Evolutionary conservation across 2,113 vertebrate genomes (phyloP), one percentile per base, ranked within the genome.

Genomic region (Campylorhamphus procurvoides): DNA sequence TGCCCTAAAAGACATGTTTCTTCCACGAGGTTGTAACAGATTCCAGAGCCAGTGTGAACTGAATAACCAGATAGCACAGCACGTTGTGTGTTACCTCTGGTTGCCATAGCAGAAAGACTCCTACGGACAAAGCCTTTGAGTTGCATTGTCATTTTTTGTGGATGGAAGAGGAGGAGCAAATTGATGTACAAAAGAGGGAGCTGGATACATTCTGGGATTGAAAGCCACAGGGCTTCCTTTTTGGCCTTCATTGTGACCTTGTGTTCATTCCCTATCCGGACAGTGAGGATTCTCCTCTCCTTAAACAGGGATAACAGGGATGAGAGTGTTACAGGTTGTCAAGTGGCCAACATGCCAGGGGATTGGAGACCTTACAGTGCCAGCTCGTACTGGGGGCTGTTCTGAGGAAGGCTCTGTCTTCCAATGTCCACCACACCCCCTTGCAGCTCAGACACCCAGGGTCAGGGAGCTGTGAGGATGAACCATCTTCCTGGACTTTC

Each of bases 401-500:
- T 68, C 76, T 75, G 55, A 4, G 87, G 85, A 89, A 3, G 4
- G 64, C 80, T 82, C 64, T 46, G 35, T 19, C 58, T 40, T 64
- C 87, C 9, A 12, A 28, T 6, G 7, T 81, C 60, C 66, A 56
- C 50, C 42, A 42, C 59, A 78, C 44, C 24, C 14, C 17, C 84
- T 35, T 77, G 63, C 85, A 89, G 72, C 93, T 89, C 27, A 28
- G 72, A 87, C 60, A 75, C 40, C n/a, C 95, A 16, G 84, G 79
- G 71, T 72, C 74, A 84, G 68, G 73, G 47, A 90, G 74, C 75
- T 79, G 60, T 55, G 80, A 39, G 85, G 83, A 94, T 84, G 92
- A 90, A 91, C 46, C 77, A 81, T 77, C 83, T 96, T 97, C 95
- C 93, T 24, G 12, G 67, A 75, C 58, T 92, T 94, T 88, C 76